phyloP scores from a whole-genome alignment of 1,140 invertebrate genomes.

The Eurosta solidaginis region DNA sequence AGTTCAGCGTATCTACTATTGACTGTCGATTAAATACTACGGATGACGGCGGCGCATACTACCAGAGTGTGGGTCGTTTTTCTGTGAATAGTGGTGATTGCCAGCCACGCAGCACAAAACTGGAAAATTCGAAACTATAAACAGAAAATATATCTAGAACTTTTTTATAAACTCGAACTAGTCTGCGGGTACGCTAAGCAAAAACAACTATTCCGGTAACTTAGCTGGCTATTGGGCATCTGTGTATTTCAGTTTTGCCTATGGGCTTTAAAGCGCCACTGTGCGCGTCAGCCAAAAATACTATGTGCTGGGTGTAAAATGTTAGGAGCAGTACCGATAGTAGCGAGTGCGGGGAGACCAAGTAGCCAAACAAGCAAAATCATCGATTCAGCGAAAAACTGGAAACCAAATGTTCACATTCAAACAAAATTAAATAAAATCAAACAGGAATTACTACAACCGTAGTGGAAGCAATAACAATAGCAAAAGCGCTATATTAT shows the following conservation, averaged over 20 bases:
- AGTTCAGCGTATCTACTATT: too few species aligned
- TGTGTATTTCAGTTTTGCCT: background rate
- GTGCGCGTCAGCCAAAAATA: background rate
- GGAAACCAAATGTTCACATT: background rate
- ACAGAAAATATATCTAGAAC: background rate
- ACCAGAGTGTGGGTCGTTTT: background rate
- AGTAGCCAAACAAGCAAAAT: background rate
- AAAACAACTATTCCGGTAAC: background rate
- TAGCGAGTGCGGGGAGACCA: background rate
- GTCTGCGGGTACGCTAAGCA: background rate
- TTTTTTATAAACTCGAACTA: background rate
- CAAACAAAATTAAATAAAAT: background rate
- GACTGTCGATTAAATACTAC: too few species aligned
- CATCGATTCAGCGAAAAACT: background rate
- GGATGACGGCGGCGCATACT: background rate
- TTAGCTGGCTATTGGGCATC: background rate
- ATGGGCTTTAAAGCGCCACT: background rate
- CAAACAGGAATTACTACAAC: conserved; percentile 12
- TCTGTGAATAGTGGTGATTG: background rate
- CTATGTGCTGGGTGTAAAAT: background rate
- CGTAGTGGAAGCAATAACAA: background rate
- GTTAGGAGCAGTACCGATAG: background rate
- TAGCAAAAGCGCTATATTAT: background rate
- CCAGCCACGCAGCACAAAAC: background rate
- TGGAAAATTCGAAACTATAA: conserved; percentile 10